Percentiles rank a stretch among this genome's conserved stretches.
Evolutionary conservation across 2,797 vertebrate species (phyloP).

Genomic region (Semaprochilodus insignis): DNA sequence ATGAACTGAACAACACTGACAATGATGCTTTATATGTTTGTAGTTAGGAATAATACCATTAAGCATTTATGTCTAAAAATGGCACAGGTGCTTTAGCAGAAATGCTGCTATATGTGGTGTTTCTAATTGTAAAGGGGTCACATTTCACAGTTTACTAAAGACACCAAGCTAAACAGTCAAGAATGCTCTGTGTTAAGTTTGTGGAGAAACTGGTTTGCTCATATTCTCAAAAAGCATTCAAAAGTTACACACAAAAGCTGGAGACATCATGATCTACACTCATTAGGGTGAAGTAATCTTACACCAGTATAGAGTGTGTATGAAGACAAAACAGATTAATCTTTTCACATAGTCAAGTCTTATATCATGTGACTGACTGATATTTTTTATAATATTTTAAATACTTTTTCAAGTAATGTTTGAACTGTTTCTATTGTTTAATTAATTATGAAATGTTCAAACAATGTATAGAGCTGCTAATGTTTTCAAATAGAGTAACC

Average conservation of each 20-base stretch:
- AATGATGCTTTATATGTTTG: too few relatives aligned
- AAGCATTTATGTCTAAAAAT: not conserved
- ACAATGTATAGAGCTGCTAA: too few relatives aligned
- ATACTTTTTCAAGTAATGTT: too few relatives aligned
- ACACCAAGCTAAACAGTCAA: slow-evolving; percentile 18
- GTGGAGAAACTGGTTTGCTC: slow-evolving; percentile 58
- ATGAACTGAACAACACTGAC: not conserved
- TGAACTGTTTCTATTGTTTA: too few relatives aligned
- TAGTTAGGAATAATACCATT: too few relatives aligned
- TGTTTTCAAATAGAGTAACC: too few relatives aligned
- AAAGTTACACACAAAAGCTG: not conserved
- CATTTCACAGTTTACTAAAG: slow-evolving; percentile 44
- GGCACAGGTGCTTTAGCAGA: not conserved
- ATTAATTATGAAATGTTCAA: too few relatives aligned
- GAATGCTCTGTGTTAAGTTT: slow-evolving; percentile 34
- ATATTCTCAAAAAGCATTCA: slow-evolving; percentile 48
- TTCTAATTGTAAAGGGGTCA: not conserved
- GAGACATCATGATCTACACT: not conserved
- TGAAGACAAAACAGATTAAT: not conserved
- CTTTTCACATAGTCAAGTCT: not conserved
- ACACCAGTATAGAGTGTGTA: not conserved
- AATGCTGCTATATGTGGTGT: not conserved
- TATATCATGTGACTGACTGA: not conserved
- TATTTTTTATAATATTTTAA: not conserved
- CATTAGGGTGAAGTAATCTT: not conserved